Percentiles rank a stretch among this genome's conserved stretches.
Conservation (phyloP, 2,888 invertebrate genomes). For the Pristionchus entomophagus region DNA sequence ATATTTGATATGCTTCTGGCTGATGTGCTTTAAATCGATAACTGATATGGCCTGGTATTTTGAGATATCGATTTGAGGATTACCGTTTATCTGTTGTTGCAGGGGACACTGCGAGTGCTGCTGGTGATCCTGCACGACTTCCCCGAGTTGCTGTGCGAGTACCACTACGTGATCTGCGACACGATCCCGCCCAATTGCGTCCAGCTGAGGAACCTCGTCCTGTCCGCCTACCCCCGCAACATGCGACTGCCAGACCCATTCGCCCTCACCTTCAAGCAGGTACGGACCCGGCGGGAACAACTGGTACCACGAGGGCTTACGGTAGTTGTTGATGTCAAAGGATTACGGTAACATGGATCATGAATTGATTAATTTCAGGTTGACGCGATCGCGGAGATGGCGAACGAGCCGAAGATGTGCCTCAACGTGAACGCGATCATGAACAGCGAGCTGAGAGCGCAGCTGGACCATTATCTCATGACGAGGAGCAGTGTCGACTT, state of each 20-base stretch:
- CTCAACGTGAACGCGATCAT: constrained; percentile 70
- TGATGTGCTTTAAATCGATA: too few relatives aligned
- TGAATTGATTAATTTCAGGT: constrained; percentile 57
- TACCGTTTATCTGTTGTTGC: neutral
- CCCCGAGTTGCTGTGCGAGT: constrained; percentile 98
- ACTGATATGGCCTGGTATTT: too few relatives aligned
- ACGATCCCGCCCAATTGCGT: constrained; percentile 99
- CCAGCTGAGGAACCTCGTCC: constrained; percentile 95
- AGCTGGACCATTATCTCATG: constrained; percentile 95
- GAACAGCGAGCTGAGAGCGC: constrained; percentile 78
- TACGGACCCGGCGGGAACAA: constrained; percentile 32
- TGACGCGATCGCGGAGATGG: constrained; percentile 74
- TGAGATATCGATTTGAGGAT: too few relatives aligned
- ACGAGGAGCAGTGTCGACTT: constrained; percentile 79
- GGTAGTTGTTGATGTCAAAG: too few relatives aligned
- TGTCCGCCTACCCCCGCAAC: constrained; percentile 97
- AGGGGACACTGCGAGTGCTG: constrained; percentile 89
- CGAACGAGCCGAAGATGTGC: constrained; percentile 71
- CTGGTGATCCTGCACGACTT: constrained; percentile 97
- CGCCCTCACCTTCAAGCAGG: constrained; percentile 90
- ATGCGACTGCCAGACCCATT: constrained; percentile 99
- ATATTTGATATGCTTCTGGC: too few relatives aligned
- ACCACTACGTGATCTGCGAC: constrained; percentile 98
- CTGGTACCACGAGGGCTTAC: neutral
- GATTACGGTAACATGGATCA: too few relatives aligned